Conservation (phyloP, 2,888 invertebrate genomes). For the Phalera bucephala region DNA sequence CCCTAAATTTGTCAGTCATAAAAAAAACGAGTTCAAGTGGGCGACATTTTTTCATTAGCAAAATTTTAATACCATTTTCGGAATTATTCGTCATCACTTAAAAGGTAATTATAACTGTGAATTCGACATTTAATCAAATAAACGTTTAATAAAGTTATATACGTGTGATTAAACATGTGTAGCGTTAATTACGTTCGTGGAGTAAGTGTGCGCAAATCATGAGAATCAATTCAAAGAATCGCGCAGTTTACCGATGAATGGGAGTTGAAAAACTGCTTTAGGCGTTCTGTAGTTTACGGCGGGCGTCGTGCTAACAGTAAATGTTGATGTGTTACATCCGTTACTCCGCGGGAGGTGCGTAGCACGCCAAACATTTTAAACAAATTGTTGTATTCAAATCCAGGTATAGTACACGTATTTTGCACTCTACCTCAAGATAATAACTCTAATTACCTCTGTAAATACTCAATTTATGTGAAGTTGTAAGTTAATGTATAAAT, state of each 20-base stretch:
- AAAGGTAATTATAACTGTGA: slow-evolving; percentile 25
- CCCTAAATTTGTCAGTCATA: slow-evolving; percentile 31
- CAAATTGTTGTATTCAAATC: slow-evolving; percentile 15
- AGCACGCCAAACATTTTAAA: slow-evolving; percentile 22
- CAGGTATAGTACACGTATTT: slow-evolving; percentile 32
- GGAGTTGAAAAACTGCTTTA: slow-evolving; percentile 63
- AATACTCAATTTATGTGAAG: too few relatives aligned
- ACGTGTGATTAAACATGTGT: slow-evolving; percentile 3
- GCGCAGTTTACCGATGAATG: slow-evolving; percentile 39
- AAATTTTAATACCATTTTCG: slow-evolving; percentile 20
- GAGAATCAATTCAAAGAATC: slow-evolving; percentile 32
- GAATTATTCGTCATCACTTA: slow-evolving; percentile 16
- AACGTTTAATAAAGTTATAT: neutral
- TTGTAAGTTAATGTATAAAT: too few relatives aligned
- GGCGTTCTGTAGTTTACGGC: slow-evolving; percentile 36
- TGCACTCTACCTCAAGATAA: too few relatives aligned
- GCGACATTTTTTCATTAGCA: slow-evolving; percentile 33
- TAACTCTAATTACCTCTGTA: too few relatives aligned
- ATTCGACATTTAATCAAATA: neutral
- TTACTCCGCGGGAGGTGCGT: slow-evolving; percentile 54
- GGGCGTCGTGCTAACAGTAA: slow-evolving; percentile 55
- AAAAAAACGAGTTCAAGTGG: slow-evolving; percentile 31
- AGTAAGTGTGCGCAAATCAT: slow-evolving; percentile 25
- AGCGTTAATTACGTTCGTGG: slow-evolving; percentile 8
- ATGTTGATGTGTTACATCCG: slow-evolving; percentile 60